A percentile compares a stretch with the other conserved stretches of the same genome.
These are phyloP conservation scores for Mustela nigripes DNA, from an alignment of 2,113 vertebrate genomes.

Conservation along the genomic window DNA sequence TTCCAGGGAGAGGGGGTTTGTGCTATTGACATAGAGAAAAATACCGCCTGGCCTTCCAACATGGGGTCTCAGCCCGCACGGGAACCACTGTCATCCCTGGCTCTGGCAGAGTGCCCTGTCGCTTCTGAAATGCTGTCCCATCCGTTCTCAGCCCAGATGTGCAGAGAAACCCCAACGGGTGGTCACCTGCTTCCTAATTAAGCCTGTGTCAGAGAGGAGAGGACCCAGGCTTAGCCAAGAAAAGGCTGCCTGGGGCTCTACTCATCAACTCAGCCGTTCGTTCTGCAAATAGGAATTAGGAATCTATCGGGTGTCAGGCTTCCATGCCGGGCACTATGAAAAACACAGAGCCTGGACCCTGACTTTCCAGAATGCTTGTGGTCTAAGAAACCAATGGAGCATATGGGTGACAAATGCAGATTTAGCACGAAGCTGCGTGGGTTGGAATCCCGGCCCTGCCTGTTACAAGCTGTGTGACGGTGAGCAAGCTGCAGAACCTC, in stretches of 20 bases:
- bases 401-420: not conserved
- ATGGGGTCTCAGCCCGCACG: not conserved
- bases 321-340: not conserved
- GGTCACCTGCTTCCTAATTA: not conserved
- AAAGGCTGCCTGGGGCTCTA: too few relatives aligned
- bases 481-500: not conserved
- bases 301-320: not conserved
- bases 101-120: not conserved
- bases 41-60: slow-evolving; percentile 20
- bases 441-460: not conserved
- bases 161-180: not conserved
- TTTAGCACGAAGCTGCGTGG: not conserved
- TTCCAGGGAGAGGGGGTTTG: slow-evolving; percentile 64
- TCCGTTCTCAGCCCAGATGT: accelerated
- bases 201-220: not conserved
- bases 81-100: not conserved
- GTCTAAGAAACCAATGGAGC: not conserved
- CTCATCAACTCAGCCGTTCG: not conserved
- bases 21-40: not conserved
- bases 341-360: not conserved
- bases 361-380: not conserved
- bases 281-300: not conserved
- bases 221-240: not conserved
- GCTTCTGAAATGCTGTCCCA: not conserved
- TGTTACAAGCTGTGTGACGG: not conserved